Evolutionary conservation across 2,888 invertebrate species (phyloP).

Genomic region (Pandemis cinnamomeana): DNA sequence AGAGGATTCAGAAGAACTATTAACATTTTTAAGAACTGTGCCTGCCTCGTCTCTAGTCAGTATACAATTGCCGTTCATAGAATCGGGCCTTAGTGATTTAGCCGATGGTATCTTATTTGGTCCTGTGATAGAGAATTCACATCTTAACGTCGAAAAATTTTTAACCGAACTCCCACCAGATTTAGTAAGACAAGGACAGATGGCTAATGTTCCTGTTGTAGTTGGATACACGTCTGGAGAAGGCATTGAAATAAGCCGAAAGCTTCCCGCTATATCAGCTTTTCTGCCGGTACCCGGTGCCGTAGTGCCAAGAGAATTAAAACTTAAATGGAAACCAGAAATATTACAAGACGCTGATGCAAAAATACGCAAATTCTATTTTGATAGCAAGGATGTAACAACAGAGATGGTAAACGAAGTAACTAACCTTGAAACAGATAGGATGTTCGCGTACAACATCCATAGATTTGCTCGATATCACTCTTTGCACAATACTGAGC

Average conservation of each 20-base stretch:
- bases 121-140: conserved; percentile 73
- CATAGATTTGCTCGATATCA: conserved; percentile 68
- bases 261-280: conserved; percentile 54
- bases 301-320: conserved; percentile 75
- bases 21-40: conserved; percentile 63
- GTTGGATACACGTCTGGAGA: conserved; percentile 76
- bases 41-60: conserved; percentile 67
- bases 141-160: conserved; percentile 64
- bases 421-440: conserved; percentile 66
- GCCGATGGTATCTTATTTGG: conserved; percentile 70
- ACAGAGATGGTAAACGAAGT: conserved; percentile 61
- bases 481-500: conserved; percentile 50
- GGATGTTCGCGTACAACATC: conserved; percentile 70
- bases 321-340: conserved; percentile 61
- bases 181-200: conserved; percentile 60
- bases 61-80: conserved; percentile 65
- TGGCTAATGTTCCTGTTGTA: conserved; percentile 71
- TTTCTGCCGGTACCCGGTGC: conserved; percentile 59
- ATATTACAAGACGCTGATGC: conserved; percentile 56
- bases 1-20: conserved; percentile 65
- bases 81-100: conserved; percentile 60
- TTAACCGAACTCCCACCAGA: conserved; percentile 62
- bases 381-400: conserved; percentile 59
- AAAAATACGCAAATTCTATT: conserved; percentile 70
- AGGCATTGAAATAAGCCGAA: conserved; percentile 74